Evolutionary conservation across 1,140 invertebrate genomes (phyloP).

Genomic region (Cepaea nemoralis): DNA sequence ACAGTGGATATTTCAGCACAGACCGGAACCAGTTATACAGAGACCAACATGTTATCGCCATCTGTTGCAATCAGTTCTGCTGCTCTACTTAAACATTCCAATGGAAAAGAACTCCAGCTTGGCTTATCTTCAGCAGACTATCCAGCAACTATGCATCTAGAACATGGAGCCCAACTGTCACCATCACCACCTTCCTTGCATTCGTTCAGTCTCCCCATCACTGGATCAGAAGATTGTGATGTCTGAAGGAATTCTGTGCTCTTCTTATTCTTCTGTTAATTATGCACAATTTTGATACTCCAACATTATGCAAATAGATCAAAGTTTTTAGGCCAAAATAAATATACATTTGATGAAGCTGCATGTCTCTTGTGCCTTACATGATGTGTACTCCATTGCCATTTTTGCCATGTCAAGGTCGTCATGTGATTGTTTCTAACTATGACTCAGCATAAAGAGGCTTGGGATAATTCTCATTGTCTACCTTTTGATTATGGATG

Average conservation of each 20-base stretch:
- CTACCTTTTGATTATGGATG: no score
- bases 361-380: background rate
- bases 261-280: background rate
- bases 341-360: background rate
- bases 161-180: background rate
- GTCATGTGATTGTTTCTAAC: no score
- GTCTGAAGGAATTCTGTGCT: background rate
- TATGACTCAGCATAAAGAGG: no score
- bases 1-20: background rate
- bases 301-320: background rate
- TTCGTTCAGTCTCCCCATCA: no score
- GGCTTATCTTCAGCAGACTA: background rate
- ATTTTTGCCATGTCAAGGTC: no score
- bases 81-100: background rate
- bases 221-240: background rate
- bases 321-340: background rate
- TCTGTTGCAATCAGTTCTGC: background rate
- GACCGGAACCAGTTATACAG: background rate
- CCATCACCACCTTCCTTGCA: background rate
- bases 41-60: background rate
- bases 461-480: no score
- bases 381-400: background rate
- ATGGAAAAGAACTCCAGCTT: background rate
- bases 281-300: background rate
- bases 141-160: constrained; percentile 1